These are phyloP conservation scores for Teleopsis dalmanni DNA, from an alignment of 1,140 invertebrate species.

Conservation along the genomic window DNA sequence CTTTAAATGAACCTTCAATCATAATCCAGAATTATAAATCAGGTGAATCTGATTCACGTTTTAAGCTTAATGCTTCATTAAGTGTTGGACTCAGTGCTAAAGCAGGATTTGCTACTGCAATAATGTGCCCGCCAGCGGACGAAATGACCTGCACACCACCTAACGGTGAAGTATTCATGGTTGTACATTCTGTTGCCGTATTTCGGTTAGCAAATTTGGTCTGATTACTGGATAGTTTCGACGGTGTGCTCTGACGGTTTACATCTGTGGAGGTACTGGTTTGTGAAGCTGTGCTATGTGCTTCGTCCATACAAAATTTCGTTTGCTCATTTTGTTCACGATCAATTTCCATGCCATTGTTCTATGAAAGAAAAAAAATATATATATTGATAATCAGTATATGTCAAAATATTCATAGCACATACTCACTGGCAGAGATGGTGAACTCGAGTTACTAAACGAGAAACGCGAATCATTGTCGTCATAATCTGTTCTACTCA, in stretches of 20 bases:
- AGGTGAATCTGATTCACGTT: slow-evolving; percentile 32
- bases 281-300: too few relatives aligned
- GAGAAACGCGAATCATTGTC: slow-evolving; percentile 60
- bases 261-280: too few relatives aligned
- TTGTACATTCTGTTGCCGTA: not conserved
- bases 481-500: slow-evolving; percentile 35
- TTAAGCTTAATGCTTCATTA: slow-evolving; percentile 30
- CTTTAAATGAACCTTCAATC: too few relatives aligned
- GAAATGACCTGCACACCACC: slow-evolving; percentile 68
- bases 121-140: slow-evolving; percentile 75
- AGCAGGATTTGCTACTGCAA: slow-evolving; percentile 79
- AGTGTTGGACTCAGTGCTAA: slow-evolving; percentile 50
- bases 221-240: too few relatives aligned
- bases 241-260: too few relatives aligned
- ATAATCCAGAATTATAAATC: slow-evolving; percentile 12
- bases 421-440: slow-evolving; percentile 52
- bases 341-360: not conserved
- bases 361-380: not conserved
- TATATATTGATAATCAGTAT: not conserved
- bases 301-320: too few relatives aligned
- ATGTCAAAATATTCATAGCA: not conserved
- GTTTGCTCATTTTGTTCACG: not conserved
- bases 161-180: slow-evolving; percentile 15
- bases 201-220: not conserved
- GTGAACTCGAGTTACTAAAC: slow-evolving; percentile 66